Base-by-base conservation (phyloP, 2,797 vertebrate species). In the Apodemus agrarius region DNA sequence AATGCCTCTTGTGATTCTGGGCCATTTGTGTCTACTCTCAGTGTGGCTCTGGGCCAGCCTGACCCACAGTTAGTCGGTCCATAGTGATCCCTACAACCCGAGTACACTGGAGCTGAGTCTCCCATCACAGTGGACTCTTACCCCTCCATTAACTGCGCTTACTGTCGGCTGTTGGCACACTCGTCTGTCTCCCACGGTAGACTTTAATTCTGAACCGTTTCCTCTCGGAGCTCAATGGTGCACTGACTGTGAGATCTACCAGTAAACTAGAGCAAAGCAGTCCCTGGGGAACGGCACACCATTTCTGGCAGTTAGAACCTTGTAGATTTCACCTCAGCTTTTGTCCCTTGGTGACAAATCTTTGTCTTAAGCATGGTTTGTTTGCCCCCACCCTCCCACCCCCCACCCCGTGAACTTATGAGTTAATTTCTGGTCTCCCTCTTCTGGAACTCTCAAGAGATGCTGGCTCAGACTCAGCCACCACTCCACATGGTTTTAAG, bases 401-500 rank as follows among this genome's bases (percentile, higher is more conserved):
- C n/a, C n/a, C n/a, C n/a, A n/a, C n/a, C n/a, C n/a, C n/a, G n/a
- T 80, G 84, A 79, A 61, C 14, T 52, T 75, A 67, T n/a, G 29
- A 46, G 40, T 46, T 78, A 61, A 78, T 89, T 92, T 67, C 59
- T 79, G 75, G 21, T 65, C 12, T n/a, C 29, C n/a, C 78, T 81
- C 40, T 93, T 89, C 69, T 54, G 61, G 75, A 89, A 37, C 22
- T 83, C 65, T 95, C 72, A 40, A 57, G 34, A 26, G 14, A 84
- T 14, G 37, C 43, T 79, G 54, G 65, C 26, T 90, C 72, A 13
- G 54, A 7, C 31, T 83, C 72, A 69, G 13, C 22, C 24, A 61
- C 76, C 57, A 72, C 34, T 89, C 43, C 75, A 88, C 85, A 94
- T 37, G 91, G 21, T 31, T 83, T 95, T 78, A 89, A 29, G 79